Evolutionary conservation across 2,113 vertebrate species (phyloP).

Genomic region (Hippopotamus amphibius): DNA sequence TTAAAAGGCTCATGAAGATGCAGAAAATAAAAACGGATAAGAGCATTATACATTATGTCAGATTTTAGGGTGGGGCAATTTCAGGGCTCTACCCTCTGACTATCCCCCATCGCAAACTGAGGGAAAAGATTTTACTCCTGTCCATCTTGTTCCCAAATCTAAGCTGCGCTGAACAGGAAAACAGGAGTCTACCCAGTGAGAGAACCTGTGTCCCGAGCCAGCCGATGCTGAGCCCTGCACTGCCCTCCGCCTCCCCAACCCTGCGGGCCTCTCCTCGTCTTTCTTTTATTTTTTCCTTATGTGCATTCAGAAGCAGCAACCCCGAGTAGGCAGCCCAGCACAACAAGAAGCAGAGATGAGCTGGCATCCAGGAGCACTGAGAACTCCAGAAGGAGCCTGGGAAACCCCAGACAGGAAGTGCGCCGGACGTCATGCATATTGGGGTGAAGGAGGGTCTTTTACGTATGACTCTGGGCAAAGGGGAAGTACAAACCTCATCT

Average conservation of each 20-base stretch:
- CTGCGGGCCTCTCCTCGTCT: neutral
- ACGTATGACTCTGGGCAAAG: neutral
- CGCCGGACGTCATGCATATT: neutral
- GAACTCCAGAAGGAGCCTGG: neutral
- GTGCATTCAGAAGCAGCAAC: neutral
- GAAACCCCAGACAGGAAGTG: neutral
- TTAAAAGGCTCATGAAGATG: neutral
- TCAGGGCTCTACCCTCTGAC: neutral
- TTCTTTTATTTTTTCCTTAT: neutral
- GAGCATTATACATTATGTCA: neutral
- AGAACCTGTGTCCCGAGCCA: neutral
- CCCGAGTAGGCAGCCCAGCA: neutral
- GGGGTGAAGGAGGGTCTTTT: neutral
- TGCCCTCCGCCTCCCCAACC: fast-evolving
- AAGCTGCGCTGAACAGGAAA: neutral
- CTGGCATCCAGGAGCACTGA: neutral
- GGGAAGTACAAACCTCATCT: neutral
- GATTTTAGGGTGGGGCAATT: neutral
- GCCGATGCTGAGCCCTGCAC: neutral
- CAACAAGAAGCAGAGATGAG: neutral
- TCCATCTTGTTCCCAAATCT: neutral
- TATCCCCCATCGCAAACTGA: neutral
- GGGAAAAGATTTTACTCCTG: neutral
- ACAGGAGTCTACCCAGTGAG: neutral
- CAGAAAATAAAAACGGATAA: neutral